Conservation (phyloP, 2,113 vertebrate genomes). For the Peucedramus taeniatus region DNA sequence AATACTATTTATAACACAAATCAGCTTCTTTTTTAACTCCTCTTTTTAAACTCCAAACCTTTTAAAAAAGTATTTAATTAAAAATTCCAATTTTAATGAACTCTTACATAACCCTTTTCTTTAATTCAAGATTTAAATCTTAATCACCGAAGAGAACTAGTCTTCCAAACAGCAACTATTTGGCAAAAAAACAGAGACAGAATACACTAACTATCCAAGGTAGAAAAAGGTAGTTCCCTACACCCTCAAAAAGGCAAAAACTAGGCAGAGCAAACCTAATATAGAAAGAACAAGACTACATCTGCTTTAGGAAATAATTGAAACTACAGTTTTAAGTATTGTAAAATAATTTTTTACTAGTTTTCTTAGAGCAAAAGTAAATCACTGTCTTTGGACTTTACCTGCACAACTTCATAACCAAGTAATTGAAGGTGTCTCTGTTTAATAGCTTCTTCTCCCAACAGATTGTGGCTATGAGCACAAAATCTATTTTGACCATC, state of each 20-base stretch:
- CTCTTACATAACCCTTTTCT: neutral
- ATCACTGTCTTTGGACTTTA: constrained; percentile 13
- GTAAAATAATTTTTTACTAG: neutral
- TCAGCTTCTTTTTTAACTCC: neutral
- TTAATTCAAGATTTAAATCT: neutral
- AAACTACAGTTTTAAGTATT: neutral
- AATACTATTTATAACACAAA: neutral
- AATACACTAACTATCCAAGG: neutral
- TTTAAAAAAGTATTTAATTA: neutral
- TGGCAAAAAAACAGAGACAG: neutral
- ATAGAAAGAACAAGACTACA: neutral
- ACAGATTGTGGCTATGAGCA: constrained; percentile 69
- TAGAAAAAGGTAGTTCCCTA: neutral
- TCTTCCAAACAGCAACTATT: neutral
- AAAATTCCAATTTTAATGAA: neutral
- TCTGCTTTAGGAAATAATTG: neutral
- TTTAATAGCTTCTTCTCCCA: constrained; percentile 89
- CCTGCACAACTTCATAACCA: constrained; percentile 91
- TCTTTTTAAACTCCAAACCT: neutral
- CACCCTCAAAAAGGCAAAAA: neutral
- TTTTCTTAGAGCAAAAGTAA: neutral
- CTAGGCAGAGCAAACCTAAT: neutral
- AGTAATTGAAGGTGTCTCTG: constrained; percentile 87
- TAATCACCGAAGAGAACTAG: neutral
- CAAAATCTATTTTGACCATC: constrained; percentile 86